Evolutionary conservation across 2,797 vertebrate species (phyloP).

Genomic region (Propithecus deckenii): DNA sequence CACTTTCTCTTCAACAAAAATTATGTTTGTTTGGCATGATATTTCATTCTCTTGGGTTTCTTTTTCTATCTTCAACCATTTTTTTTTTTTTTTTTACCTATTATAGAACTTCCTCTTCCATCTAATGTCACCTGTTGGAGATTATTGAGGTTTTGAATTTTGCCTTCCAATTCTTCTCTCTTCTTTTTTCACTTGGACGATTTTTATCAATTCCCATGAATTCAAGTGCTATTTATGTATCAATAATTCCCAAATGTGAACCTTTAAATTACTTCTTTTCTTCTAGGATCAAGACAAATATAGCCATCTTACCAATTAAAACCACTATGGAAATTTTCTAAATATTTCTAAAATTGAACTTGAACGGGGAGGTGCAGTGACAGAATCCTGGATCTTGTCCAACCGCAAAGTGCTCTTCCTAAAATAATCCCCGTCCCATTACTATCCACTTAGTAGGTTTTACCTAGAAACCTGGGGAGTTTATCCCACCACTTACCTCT

Average conservation of each 20-base stretch:
- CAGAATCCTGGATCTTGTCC: background rate
- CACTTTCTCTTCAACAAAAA: background rate
- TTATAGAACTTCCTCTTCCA: no score
- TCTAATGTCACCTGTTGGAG: background rate
- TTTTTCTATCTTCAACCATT: background rate
- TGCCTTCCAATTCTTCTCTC: background rate
- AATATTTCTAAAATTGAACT: background rate
- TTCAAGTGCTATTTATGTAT: background rate
- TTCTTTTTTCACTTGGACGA: background rate
- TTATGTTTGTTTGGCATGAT: background rate
- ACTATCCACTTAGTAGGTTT: background rate
- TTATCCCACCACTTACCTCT: background rate
- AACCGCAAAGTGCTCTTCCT: fast-evolving
- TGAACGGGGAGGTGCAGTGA: background rate
- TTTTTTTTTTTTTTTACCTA: background rate
- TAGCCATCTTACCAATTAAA: background rate
- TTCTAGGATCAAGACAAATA: background rate
- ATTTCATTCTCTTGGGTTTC: background rate
- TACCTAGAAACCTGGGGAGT: background rate
- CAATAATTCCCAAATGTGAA: background rate
- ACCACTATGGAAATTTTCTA: background rate
- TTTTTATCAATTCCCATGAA: background rate
- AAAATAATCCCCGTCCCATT: background rate
- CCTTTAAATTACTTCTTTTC: background rate
- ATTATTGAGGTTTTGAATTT: background rate